A percentile compares a stretch with the other conserved stretches of the same genome.
These are phyloP conservation scores for Apamea crenata DNA, from an alignment of 2,888 invertebrate species.

Conservation along the genomic window DNA sequence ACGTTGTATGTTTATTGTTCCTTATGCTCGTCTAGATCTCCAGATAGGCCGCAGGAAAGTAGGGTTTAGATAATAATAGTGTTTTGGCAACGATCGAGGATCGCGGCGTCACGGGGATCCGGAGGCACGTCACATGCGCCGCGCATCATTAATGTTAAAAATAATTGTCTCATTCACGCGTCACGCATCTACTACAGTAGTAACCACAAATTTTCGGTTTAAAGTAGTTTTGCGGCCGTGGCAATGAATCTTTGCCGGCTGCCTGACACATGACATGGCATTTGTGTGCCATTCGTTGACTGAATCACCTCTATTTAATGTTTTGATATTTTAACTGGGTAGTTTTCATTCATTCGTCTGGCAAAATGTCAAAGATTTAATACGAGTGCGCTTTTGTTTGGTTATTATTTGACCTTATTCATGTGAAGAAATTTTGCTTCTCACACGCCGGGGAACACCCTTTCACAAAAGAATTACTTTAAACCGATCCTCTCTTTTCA, in stretches of 20 bases:
- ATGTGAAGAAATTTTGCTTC: neutral
- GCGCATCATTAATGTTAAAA: slow-evolving; percentile 85
- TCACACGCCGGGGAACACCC: slow-evolving; percentile 3
- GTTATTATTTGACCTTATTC: slow-evolving; percentile 3
- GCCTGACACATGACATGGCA: slow-evolving; percentile 73
- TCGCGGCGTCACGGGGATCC: slow-evolving; percentile 69
- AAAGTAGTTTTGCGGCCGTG: slow-evolving; percentile 84
- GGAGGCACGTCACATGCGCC: slow-evolving; percentile 71
- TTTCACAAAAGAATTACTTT: slow-evolving; percentile 5
- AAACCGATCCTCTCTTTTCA: slow-evolving; percentile 38
- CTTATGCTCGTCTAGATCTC: slow-evolving; percentile 44
- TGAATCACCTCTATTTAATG: slow-evolving; percentile 54
- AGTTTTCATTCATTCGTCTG: slow-evolving; percentile 21
- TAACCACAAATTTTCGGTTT: slow-evolving; percentile 87
- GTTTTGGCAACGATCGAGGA: slow-evolving; percentile 79
- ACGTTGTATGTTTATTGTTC: slow-evolving; percentile 42
- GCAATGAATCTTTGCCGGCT: slow-evolving; percentile 78
- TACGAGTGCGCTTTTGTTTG: slow-evolving; percentile 6
- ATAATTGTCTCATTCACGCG: slow-evolving; percentile 89
- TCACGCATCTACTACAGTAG: slow-evolving; percentile 86
- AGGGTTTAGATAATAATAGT: slow-evolving; percentile 75
- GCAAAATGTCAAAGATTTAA: slow-evolving; percentile 9
- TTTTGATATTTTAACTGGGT: slow-evolving; percentile 39
- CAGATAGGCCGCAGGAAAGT: slow-evolving; percentile 56
- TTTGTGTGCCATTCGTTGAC: slow-evolving; percentile 70